phyloP scores from a whole-genome alignment of 2,113 vertebrate species.

The Triplophysa tibetana region DNA sequence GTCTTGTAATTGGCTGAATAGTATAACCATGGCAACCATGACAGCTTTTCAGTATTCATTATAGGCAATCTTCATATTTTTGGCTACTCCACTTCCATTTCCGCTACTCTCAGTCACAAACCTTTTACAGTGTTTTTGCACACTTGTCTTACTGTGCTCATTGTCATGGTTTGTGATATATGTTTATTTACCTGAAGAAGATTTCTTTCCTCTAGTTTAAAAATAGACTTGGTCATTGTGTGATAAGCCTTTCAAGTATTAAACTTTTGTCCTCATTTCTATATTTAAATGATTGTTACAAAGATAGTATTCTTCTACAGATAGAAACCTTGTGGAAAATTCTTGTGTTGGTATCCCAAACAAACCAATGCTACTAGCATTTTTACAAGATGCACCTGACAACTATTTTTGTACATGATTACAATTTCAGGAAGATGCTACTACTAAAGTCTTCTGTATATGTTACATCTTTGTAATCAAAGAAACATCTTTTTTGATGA shows the following conservation, averaged over 20 bases:
- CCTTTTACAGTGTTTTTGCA: conserved; percentile 32
- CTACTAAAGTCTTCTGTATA: too few relatives aligned
- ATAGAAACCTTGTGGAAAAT: not conserved
- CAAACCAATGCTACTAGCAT: not conserved
- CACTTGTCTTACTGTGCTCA: too few relatives aligned
- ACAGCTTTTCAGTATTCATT: conserved; percentile 71
- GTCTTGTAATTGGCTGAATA: conserved; percentile 71
- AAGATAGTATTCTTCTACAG: too few relatives aligned
- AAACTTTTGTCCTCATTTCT: not conserved
- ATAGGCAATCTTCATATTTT: conserved; percentile 72
- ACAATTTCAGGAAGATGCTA: too few relatives aligned
- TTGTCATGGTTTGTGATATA: not conserved
- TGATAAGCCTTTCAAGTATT: not conserved
- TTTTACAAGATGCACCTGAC: too few relatives aligned
- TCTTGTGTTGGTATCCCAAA: not conserved
- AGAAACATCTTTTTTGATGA: too few relatives aligned
- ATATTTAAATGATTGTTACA: not conserved
- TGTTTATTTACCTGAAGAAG: not conserved
- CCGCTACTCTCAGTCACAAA: conserved; percentile 30
- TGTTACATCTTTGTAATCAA: too few relatives aligned
- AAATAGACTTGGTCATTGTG: not conserved
- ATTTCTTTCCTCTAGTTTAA: not conserved
- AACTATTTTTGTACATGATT: too few relatives aligned
- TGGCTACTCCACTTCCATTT: conserved; percentile 49
- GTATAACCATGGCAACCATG: conserved; percentile 69